Conservation (phyloP, 2,797 vertebrate species). For the Sebastes hopkinsi region DNA sequence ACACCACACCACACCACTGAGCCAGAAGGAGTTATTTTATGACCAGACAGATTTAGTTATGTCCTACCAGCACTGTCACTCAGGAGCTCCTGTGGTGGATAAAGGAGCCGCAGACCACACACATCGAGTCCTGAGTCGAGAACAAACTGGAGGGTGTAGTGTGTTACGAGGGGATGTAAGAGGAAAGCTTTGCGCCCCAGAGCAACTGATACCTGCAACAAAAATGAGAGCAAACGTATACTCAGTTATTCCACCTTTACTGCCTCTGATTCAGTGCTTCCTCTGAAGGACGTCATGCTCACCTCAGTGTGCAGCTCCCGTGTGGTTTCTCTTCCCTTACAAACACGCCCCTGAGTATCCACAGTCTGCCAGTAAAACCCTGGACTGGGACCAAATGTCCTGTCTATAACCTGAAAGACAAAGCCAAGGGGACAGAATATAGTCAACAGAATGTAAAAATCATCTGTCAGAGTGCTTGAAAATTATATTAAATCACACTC, state of each 20-base stretch:
- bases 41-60: not conserved
- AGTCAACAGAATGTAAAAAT: slow-evolving; percentile 1
- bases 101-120: slow-evolving; percentile 79
- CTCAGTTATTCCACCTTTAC: not conserved
- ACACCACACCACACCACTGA: not conserved
- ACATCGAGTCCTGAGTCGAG: slow-evolving; percentile 72
- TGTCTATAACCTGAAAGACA: slow-evolving; percentile 75
- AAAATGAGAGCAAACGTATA: not conserved
- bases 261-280: not conserved
- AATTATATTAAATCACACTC: not conserved
- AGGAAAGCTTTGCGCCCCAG: slow-evolving; percentile 67
- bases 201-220: slow-evolving; percentile 74
- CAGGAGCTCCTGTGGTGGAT: slow-evolving; percentile 63
- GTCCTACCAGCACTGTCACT: slow-evolving; percentile 69
- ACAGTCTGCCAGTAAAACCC: slow-evolving; percentile 84
- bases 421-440: not conserved
- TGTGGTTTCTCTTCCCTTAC: slow-evolving; percentile 60
- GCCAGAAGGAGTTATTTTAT: not conserved
- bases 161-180: slow-evolving; percentile 65
- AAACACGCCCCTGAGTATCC: slow-evolving; percentile 75
- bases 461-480: not conserved
- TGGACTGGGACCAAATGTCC: slow-evolving; percentile 67
- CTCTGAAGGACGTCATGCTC: slow-evolving; percentile 3
- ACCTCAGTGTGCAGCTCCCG: slow-evolving; percentile 72
- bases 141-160: slow-evolving; percentile 76